Base-by-base conservation (phyloP, 2,888 invertebrate genomes). In the Sarcophaga variegata region DNA sequence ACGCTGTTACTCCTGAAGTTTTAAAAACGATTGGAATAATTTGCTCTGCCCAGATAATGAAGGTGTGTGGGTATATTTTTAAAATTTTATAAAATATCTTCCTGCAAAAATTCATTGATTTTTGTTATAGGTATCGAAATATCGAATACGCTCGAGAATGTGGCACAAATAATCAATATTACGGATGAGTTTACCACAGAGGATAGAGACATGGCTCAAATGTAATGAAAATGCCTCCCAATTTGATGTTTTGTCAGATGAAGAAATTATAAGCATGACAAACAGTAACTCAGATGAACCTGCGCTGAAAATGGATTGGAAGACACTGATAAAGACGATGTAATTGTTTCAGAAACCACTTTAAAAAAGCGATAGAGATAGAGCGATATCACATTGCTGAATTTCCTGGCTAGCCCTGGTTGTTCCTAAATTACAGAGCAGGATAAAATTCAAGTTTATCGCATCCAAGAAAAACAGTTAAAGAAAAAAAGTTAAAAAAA, bases 121-220 rank as follows among this genome's bases (percentile, higher is more conserved):
- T 27, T 64, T 64, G 64, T 64, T 45, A 67, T 47, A 67, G 67
- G 67, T 67, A 45, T 67, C n/a, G n/a, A 67, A n/a, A 67, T 67
- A 67, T 67, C 67, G 67, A 45, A 67, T n/a, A 67, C 25, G 45
- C 6, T 37, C 6, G 37, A 37, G n/a, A 59, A 59, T 59, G 59
- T 59, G 59, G 59, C 59, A 59, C 59, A 66, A 20, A 66, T 45
- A 66, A 66, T 66, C 66, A 66, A 27, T 66, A 66, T 66, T 66
- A 66, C 66, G 62, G 20, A 62, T 2, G 22, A 62, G 3, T 62
- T 62, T 62, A 17, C 62, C 62, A 20, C 62, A 62, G 22, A 62
- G 22, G 20, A 62, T 20, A 62, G 62, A 62, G 10, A 20, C 62
- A 62, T 62, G 6, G 8, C 22, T 62, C 62, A 62, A 62, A 62